Evolutionary conservation across 2,888 invertebrate genomes (phyloP).

Genomic region (Dasypolia templi): DNA sequence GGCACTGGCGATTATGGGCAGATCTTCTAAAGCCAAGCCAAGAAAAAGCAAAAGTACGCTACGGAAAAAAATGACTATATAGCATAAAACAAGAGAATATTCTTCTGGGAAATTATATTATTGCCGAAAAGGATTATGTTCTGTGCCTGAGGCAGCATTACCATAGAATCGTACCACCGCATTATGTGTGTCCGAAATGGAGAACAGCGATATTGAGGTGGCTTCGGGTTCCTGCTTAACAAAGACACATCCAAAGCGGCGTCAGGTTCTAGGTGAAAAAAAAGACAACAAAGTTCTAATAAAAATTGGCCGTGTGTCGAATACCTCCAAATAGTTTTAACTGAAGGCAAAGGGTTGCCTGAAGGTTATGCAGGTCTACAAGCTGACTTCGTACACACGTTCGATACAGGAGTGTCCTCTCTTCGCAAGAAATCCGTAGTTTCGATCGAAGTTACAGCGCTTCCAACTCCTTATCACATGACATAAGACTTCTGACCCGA

Average conservation of each 20-base stretch:
- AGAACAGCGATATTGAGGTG: neutral
- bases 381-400: neutral
- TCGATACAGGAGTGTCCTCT: no score
- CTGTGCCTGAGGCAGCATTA: neutral
- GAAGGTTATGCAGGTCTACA: neutral
- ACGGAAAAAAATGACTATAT: neutral
- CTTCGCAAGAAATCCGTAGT: no score
- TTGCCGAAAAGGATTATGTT: neutral
- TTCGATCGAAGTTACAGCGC: no score
- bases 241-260: constrained; percentile 1
- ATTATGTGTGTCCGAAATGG: constrained; percentile 1
- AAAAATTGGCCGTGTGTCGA: neutral
- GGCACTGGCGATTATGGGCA: neutral
- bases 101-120: neutral
- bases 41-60: neutral
- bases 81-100: neutral
- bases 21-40: neutral
- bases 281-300: neutral
- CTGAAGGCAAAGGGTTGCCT: neutral
- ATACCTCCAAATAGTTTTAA: neutral
- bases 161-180: neutral
- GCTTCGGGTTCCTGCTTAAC: neutral
- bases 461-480: no score
- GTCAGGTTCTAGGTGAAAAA: neutral
- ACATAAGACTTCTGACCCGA: no score